Evolutionary conservation across 2,888 invertebrate genomes (phyloP), one percentile per base, ranked within the genome.

Genomic region (Callyntrura guangdongensis): DNA sequence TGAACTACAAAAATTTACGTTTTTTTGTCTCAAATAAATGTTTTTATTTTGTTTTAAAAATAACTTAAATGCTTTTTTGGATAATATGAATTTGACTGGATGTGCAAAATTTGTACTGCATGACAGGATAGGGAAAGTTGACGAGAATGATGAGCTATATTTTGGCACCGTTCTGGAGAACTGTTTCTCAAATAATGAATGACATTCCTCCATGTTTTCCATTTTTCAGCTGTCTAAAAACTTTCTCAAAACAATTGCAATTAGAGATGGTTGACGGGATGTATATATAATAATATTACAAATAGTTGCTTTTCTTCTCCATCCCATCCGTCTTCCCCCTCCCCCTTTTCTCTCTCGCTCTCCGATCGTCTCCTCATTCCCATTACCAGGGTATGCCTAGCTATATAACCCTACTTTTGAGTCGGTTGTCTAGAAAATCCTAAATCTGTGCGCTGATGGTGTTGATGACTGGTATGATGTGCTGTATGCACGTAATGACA

Each of bases 231-330:
- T 81, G 81, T 81, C 81, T 81, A 27, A 81, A 79, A 81, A 81
- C 59, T 81, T 81, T 81, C 81, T 81, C 81, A 81, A 61, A 81
- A 81, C 81, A 81, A 81, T 81, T 81, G 81, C 81, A 81, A 81
- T 81, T 81, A 81, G 81, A 45, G 81, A 81, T 81, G 81, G 81
- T 81, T 81, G 81, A 81, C 81, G 61, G 81, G 45, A 81, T 81
- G 81, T 81, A 81, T 59, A 81, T 59, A 81, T 61, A 61, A 59
- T 61, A 61, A 59, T 81, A 81, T 61, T 45, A 36, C 81, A 61
- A 81, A 81, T 61, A 59, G 61, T 81, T 81, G 61, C 81, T 45
- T 27, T 59, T 59, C 45, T 59, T 59, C 14, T 56, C 27, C 59
- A 36, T 36, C 9, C 27, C 59, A 36, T 36, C 9, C 56, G 14